phyloP scores from a whole-genome alignment of 2,888 invertebrate species.

The Unio delphinus region DNA sequence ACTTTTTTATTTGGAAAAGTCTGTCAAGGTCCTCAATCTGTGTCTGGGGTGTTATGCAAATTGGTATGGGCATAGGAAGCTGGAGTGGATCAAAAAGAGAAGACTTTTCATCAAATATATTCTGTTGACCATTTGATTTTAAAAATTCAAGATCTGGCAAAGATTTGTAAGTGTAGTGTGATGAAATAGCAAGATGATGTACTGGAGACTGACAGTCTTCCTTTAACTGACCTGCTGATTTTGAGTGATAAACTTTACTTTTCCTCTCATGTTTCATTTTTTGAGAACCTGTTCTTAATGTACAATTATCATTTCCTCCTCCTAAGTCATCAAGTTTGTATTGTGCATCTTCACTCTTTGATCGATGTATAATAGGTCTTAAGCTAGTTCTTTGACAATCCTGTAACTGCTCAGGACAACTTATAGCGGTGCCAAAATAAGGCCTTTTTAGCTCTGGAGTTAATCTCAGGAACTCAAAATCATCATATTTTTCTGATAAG shows the following conservation, averaged over 20 bases:
- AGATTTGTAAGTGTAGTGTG: slow-evolving; percentile 55
- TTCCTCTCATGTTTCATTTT: slow-evolving; percentile 2
- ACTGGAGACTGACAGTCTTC: slow-evolving; percentile 36
- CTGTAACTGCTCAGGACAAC: slow-evolving; percentile 23
- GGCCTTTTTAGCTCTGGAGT: slow-evolving; percentile 19
- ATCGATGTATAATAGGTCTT: slow-evolving; percentile 31
- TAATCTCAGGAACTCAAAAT: slow-evolving; percentile 28
- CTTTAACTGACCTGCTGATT: slow-evolving; percentile 28
- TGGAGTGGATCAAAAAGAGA: slow-evolving; percentile 59
- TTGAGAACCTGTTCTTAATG: too few relatives aligned
- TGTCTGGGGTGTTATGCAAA: slow-evolving; percentile 38
- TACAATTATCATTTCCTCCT: too few relatives aligned
- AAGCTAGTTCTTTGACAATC: slow-evolving; percentile 12
- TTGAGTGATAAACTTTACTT: slow-evolving; percentile 31
- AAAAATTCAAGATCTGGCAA: slow-evolving; percentile 61
- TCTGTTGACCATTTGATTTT: slow-evolving; percentile 7
- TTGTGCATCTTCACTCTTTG: slow-evolving; percentile 42
- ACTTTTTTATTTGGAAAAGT: too few relatives aligned
- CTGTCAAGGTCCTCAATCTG: slow-evolving; percentile 31
- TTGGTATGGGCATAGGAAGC: slow-evolving; percentile 39
- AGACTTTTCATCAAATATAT: slow-evolving; percentile 10
- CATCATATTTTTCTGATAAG: slow-evolving; percentile 42
- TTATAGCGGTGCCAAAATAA: slow-evolving; percentile 1
- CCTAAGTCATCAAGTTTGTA: slow-evolving; percentile 2
- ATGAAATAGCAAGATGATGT: slow-evolving; percentile 39